Base-by-base conservation (phyloP, 2,113 vertebrate genomes). In the Takifugu flavidus region DNA sequence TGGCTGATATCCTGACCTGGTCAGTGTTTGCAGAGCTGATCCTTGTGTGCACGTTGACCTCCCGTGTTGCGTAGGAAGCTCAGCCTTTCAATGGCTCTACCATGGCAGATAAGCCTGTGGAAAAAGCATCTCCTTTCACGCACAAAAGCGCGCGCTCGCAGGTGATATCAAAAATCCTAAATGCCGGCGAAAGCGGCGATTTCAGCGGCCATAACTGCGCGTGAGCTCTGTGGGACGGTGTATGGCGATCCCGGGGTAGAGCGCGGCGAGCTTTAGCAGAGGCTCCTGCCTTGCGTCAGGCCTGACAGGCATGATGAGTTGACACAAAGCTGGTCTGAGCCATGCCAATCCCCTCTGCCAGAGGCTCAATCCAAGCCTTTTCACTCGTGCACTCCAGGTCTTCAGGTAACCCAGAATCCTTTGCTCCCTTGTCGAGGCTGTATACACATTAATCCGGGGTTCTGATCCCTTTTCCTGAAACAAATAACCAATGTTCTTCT, bases 61-160 rank as follows among this genome's bases (percentile, higher is more conserved):
- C 90, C 89, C 89, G 90, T 67, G 84, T 87, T 72, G 82, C 68
- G 83, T 91, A 92, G 92, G 92, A 59, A 90, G 90, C 90, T 92
- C 93, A 95, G 94, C 90, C 92, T 93, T 91, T 91, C 91, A 91
- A 85, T 89, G 79, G 89, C 74, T 93, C 93, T 91, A 92, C 91
- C 92, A 92, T 91, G 90, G 91, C 87, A 90, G 86, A 89, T 92
- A 93, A 94, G 90, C 89, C 91, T 87, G 89, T 85, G 77, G 83
- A 89, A 78, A 77, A 87, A 89, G 68, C 82, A 79, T 89, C 82
- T 85, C 75, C 65, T 69, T 66, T 85, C 71, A 56, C 49, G 84
- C 20, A 90, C 89, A 91, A 92, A 92, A 78, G 47, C 84, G 72
- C 75, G 86, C 72, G 65, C 80, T 82, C 61, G 74, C 71, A 67